These are phyloP conservation scores for Tupaia tana DNA, from an alignment of 2,113 vertebrate genomes.

Conservation along the genomic window DNA sequence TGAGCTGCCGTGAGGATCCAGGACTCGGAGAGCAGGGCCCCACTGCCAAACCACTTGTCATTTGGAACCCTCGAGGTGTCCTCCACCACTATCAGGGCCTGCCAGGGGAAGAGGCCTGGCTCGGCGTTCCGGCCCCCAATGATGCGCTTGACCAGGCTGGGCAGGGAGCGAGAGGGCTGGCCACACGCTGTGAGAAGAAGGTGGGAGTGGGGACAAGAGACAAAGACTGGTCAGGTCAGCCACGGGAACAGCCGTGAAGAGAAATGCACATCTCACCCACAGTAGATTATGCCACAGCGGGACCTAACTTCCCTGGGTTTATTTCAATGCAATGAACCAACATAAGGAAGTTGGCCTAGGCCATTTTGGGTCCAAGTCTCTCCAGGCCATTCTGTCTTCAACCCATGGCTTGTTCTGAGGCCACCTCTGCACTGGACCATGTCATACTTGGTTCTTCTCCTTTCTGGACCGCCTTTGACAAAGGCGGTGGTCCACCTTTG, in stretches of 20 bases:
- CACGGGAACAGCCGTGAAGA: not conserved
- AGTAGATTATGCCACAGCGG: constrained; percentile 77
- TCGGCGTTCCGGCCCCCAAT: constrained; percentile 92
- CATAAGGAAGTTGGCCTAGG: not conserved
- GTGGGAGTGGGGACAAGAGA: constrained; percentile 40
- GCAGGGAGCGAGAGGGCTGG: constrained; percentile 87
- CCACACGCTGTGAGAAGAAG: constrained; percentile 89
- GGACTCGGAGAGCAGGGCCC: constrained; percentile 92
- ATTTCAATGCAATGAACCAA: no score
- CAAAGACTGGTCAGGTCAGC: constrained; percentile 35
- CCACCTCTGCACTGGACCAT: no score
- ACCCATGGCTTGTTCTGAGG: not conserved
- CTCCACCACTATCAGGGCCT: constrained; percentile 95
- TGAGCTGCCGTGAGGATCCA: constrained; percentile 98
- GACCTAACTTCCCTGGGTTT: not conserved
- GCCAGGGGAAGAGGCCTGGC: constrained; percentile 96
- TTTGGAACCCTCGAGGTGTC: constrained; percentile 94
- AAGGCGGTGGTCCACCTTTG: not conserved
- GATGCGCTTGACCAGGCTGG: constrained; percentile 92
- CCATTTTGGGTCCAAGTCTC: not conserved
- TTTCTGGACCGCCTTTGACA: not conserved
- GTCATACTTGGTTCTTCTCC: not conserved
- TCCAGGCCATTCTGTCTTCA: not conserved
- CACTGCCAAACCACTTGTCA: constrained; percentile 96
- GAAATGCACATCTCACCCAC: not conserved